Percentiles rank a stretch among this genome's conserved stretches.
These are phyloP conservation scores for Eremobia ochroleuca DNA, from an alignment of 2,888 invertebrate genomes.

Conservation along the genomic window DNA sequence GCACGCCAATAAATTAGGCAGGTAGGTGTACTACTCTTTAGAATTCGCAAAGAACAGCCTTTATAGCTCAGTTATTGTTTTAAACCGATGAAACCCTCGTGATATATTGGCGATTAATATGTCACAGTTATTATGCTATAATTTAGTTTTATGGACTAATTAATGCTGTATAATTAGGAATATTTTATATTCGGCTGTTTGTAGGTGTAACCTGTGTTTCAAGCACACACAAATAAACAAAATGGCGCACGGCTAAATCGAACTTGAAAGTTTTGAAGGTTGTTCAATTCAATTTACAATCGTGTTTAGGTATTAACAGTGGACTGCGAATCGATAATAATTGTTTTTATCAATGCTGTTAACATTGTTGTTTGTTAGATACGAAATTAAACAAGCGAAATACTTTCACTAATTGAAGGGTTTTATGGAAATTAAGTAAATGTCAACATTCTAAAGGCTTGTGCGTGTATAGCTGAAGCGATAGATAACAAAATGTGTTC, in stretches of 20 bases:
- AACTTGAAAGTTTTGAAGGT: conserved; percentile 68
- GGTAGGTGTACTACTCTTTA: conserved; percentile 66
- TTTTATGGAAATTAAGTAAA: conserved; percentile 57
- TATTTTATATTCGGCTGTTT: conserved; percentile 60
- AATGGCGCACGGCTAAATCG: conserved; percentile 63
- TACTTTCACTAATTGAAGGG: conserved; percentile 49
- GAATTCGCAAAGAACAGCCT: conserved; percentile 59
- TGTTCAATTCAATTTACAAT: conserved; percentile 54
- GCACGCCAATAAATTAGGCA: conserved; percentile 73
- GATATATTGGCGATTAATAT: conserved; percentile 69
- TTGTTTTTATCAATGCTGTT: conserved; percentile 51
- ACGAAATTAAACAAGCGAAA: conserved; percentile 45
- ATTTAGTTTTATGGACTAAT: conserved; percentile 75
- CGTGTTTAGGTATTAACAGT: conserved; percentile 50
- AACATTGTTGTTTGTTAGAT: conserved; percentile 35
- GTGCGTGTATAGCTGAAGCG: conserved; percentile 25
- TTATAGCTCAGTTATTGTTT: conserved; percentile 70
- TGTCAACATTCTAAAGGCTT: conserved; percentile 43
- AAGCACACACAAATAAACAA: conserved; percentile 43
- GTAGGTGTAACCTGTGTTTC: conserved; percentile 37
- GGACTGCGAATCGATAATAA: conserved; percentile 56
- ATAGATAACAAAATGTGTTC: conserved; percentile 20
- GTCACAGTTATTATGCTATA: conserved; percentile 70
- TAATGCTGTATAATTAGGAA: conserved; percentile 71
- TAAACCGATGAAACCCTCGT: conserved; percentile 63